Percentiles rank a stretch among this genome's conserved stretches.
Conservation (phyloP, 2,797 vertebrate species). For the Acestrorhynchus altus region DNA sequence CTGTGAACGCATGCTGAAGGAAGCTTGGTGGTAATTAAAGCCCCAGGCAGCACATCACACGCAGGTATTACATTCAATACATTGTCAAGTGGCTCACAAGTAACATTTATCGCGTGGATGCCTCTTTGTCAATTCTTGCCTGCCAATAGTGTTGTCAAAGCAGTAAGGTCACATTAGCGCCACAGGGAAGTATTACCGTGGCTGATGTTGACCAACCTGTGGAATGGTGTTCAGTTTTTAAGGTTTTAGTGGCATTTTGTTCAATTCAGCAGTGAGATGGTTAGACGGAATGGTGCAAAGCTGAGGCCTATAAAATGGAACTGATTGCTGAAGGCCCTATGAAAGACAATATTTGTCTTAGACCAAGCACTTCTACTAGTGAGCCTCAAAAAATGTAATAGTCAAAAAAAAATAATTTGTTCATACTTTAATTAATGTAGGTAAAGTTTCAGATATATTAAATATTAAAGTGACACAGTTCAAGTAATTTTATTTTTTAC, state of each 20-base stretch:
- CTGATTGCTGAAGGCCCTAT: neutral
- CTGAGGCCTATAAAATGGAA: neutral
- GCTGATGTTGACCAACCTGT: slow-evolving; percentile 44
- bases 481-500: too few species aligned
- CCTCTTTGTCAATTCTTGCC: slow-evolving; percentile 55
- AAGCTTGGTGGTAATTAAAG: slow-evolving; percentile 38
- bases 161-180: slow-evolving; percentile 39
- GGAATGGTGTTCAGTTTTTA: slow-evolving; percentile 40
- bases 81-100: slow-evolving; percentile 44
- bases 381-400: too few species aligned
- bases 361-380: too few species aligned
- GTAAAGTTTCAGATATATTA: too few species aligned
- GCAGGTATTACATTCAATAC: slow-evolving; percentile 52
- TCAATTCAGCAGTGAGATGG: neutral
- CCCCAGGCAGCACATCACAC: slow-evolving; percentile 44
- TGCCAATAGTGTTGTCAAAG: slow-evolving; percentile 55
- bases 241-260: slow-evolving; percentile 45
- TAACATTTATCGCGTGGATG: slow-evolving; percentile 50
- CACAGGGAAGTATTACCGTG: slow-evolving; percentile 39
- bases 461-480: too few species aligned
- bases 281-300: neutral
- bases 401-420: too few species aligned
- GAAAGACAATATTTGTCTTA: neutral
- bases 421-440: too few species aligned
- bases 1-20: slow-evolving; percentile 40